Base-by-base conservation (phyloP, 2,797 vertebrate species). In the Falco columbarius region DNA sequence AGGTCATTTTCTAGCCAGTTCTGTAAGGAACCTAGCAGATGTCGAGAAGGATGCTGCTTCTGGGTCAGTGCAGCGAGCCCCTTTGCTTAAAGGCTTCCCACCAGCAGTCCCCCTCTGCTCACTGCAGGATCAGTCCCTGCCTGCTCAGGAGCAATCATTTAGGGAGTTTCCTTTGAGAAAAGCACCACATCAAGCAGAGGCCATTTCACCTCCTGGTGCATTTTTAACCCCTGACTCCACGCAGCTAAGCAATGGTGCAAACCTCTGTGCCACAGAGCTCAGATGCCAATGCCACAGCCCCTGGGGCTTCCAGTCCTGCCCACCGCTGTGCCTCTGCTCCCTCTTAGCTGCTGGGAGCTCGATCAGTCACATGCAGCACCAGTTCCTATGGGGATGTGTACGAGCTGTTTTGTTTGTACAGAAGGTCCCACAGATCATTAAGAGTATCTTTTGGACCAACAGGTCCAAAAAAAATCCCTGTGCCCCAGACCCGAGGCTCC, bases 321-420 rank as follows among this genome's bases (percentile, higher is more conserved):
- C 46, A 22, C 2, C 0, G 1, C 49, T 29, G 34, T 1, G 5
- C 12, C 58, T 81, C 56, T 63, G 82, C 72, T 72, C 83, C 54
- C 40, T 11, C 2, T 42, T 4, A 59, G 67, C n/a, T 66, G 46
- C 88, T 74, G 87, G 63, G 24, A 89, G 23, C 40, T 22, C 42
- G 4, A 26, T 0, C 56, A 59, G 52, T 40, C 51, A 72, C 30
- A 72, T 0, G 0, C 9, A 59, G 38, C 52, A 55, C 52, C 56
- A 55, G 14, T 14, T 80, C 67, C 75, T 55, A 44, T 30, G 2
- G 2, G 16, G 75, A 72, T 9, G 11, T 2, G 29, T 14, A 21
- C 3, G 44, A 38, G 36, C 20, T 56, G 47, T 10, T 67, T n/a
- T 14, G 18, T 23, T 83, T 55, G 42, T n/a, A 32, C 13, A 58